Evolutionary conservation across 2,797 vertebrate species (phyloP), one percentile per base, ranked within the genome.

Genomic region (Ficedula albicollis): DNA sequence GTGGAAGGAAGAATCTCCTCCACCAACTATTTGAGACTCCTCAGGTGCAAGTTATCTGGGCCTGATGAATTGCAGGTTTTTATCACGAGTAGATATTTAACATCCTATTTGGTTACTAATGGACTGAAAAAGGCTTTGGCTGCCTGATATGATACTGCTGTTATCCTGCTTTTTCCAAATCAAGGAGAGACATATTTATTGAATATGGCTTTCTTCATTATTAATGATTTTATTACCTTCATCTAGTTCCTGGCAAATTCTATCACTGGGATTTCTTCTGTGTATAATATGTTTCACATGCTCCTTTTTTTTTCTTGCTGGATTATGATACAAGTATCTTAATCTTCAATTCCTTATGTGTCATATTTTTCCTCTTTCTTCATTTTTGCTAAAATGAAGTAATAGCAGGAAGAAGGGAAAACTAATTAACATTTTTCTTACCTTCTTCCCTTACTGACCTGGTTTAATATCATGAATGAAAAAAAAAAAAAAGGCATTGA

Each of bases 101-200:
- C 59, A 38, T 93, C 85, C 93, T 96, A 62, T 94, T 96, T 97
- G 59, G 93, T 97, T 95, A 95, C 95, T 96, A 97, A 97, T 95
- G 94, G 93, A 91, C 77, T 90, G 83, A 82, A 94, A 97, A 97
- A 88, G 67, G 76, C 83, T 95, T 93, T 62, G 44, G 48, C 67
- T 94, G 91, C 63, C 94, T 0, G 14, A 95, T 96, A 94, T 73
- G 80, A 95, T 94, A 95, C 66, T 87, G 83, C 80, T 89, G 67
- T 90, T 91, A 84, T 91, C 74, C 70, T 86, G 23, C 51, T 93
- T 95, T 91, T 90, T 93, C 80, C 55, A 84, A 73, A 78, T 32
- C 9, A 20, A 84, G 74, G 77, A 93, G 59, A 88, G 63, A 81
- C 32, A 20, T 91, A 52, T 93, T 94, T 93, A 81, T 41, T 91